A percentile compares a stretch with the other conserved stretches of the same genome.
Evolutionary conservation across 1,140 invertebrate species (phyloP).

Genomic region (Telenomus remus): DNA sequence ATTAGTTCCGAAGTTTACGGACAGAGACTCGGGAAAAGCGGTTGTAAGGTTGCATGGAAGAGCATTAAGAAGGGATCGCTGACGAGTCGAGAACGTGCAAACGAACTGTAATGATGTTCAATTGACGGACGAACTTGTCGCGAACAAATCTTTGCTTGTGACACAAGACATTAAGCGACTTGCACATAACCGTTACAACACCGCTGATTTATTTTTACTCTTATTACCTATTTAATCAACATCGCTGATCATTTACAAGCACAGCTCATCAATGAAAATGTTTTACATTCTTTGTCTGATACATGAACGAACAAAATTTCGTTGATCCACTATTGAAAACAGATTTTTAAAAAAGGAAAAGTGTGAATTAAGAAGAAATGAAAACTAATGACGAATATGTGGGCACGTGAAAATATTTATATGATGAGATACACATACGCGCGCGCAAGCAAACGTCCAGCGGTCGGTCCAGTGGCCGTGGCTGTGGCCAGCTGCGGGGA

Average conservation of each 20-base stretch:
- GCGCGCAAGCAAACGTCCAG: conserved; percentile 65
- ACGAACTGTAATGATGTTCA: conserved; percentile 62
- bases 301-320: too few species aligned
- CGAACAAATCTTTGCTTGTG: conserved; percentile 55
- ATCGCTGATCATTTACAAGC: not conserved
- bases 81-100: conserved; percentile 63
- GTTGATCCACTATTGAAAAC: too few species aligned
- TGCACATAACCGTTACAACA: conserved; percentile 27
- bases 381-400: conserved; percentile 30
- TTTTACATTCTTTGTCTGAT: too few species aligned
- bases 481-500: conserved; percentile 73
- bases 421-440: conserved; percentile 60
- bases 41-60: conserved; percentile 59
- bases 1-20: conserved; percentile 67
- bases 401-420: conserved; percentile 53
- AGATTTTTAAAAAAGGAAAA: too few species aligned
- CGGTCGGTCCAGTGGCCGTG: conserved; percentile 74
- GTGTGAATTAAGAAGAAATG: too few species aligned
- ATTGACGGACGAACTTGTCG: conserved; percentile 56
- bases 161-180: conserved; percentile 45
- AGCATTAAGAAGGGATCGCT: conserved; percentile 63
- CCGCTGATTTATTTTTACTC: conserved; percentile 26
- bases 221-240: not conserved
- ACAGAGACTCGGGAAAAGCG: conserved; percentile 59
- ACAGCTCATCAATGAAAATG: too few species aligned